Base-by-base conservation (phyloP, 2,113 vertebrate genomes). In the Myxocyprinus asiaticus region DNA sequence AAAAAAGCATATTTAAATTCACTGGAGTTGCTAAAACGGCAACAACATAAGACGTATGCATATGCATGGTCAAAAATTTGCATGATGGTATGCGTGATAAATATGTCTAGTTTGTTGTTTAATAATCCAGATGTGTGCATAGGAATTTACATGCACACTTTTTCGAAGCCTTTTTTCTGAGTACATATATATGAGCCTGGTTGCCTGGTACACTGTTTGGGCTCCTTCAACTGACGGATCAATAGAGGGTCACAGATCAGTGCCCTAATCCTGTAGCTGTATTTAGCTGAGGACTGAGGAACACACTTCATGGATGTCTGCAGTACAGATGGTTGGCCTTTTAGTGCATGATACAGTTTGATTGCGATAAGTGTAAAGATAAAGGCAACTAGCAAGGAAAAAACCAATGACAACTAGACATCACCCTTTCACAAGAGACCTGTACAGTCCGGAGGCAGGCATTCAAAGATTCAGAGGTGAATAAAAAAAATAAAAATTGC, bases 191-290 rank as follows among this genome's bases (percentile, higher is more conserved):
- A 33, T 33, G 22, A 33, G 22, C 22, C 22, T 33, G 22, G 22
- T 3, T 33, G 22, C 22, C 3, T 33, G 22, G 22, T 33, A 33
- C 22, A 33, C 22, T 33, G 22, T 33, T 33, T 33, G 22, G 22
- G 22, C 22, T 33, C 22, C 22, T 33, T 33, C 22, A 22, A n/a
- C 7, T 48, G n/a, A 75, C 0, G 2, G 56, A 81, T 68, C 43
- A 8, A 68, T 80, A 65, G 45, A 68, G 58, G 15, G 63, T 15
- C 53, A 67, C 43, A 48, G 56, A 81, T 81, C 56, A 58, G 11
- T 67, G 33, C 14, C 42, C 44, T 62, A 78, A 69, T 61, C 76
- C 17, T 43, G 42, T 55, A 69, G 45, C 33, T 48, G 79, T n/a
- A 62, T 69, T n/a, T 33, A 33, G 22, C 22, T 33, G 22, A 33